Conservation (phyloP, 2,797 vertebrate genomes). For the Gymnodraco acuticeps region DNA sequence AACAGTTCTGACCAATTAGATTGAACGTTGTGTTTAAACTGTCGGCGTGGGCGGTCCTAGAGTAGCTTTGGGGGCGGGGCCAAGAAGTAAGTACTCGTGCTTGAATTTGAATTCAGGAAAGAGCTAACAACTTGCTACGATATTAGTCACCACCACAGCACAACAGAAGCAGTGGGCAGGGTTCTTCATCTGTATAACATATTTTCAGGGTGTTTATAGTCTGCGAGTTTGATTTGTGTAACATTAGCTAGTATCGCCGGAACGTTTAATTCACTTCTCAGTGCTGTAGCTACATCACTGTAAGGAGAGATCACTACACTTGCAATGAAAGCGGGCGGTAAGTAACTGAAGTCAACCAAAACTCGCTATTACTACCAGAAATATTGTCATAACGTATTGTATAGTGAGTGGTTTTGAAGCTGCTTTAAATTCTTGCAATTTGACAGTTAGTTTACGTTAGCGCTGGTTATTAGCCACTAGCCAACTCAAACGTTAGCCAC, state of each 20-base stretch:
- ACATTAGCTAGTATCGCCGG: background rate
- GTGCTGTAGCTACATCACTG: slow-evolving; percentile 26
- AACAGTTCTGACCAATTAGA: slow-evolving; percentile 63
- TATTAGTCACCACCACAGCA: slow-evolving; percentile 30
- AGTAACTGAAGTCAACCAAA: slow-evolving; percentile 58
- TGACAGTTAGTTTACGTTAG: slow-evolving; percentile 8
- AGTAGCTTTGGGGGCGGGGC: slow-evolving; percentile 69
- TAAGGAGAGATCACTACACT: slow-evolving; percentile 53
- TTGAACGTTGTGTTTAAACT: slow-evolving; percentile 83
- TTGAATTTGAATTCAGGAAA: slow-evolving; percentile 74
- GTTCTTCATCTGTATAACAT: no score
- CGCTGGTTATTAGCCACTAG: slow-evolving; percentile 9
- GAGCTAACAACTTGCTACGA: slow-evolving; percentile 42
- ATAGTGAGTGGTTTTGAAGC: background rate
- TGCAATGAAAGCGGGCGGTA: slow-evolving; percentile 89
- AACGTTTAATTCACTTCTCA: slow-evolving; percentile 43
- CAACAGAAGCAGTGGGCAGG: background rate
- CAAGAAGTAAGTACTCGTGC: slow-evolving; percentile 64
- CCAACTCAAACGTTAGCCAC: slow-evolving; percentile 12
- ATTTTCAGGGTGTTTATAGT: background rate
- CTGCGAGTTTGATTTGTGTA: background rate
- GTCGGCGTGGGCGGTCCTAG: slow-evolving; percentile 81
- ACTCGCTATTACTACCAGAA: background rate
- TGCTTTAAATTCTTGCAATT: background rate
- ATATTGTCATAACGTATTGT: rapidly evolving